Percentiles rank a stretch among this genome's conserved stretches.
These are phyloP conservation scores for Crossoptilon crossoptilon DNA, from an alignment of 2,797 vertebrate species.

Conservation along the genomic window DNA sequence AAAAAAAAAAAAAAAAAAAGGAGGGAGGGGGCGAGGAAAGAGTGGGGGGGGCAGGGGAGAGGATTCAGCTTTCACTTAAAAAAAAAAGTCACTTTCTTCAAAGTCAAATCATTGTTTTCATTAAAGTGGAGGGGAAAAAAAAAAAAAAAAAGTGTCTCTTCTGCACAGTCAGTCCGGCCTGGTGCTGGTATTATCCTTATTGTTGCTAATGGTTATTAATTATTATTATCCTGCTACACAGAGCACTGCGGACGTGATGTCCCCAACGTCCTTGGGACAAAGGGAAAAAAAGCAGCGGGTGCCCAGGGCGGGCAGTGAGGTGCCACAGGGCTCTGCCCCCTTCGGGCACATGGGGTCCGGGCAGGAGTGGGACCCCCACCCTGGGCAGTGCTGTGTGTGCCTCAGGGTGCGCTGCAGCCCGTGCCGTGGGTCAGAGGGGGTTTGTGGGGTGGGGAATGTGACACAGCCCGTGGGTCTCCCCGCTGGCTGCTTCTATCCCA, in stretches of 20 bases:
- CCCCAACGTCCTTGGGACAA: slow-evolving; percentile 84
- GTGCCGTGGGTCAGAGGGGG: fast-evolving
- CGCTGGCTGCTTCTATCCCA: neutral
- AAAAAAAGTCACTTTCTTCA: slow-evolving; percentile 99
- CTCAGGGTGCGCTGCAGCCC: neutral
- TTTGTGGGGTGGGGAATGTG: too few relatives aligned
- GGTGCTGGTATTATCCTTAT: slow-evolving; percentile 82
- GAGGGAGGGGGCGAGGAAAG: slow-evolving; percentile 55
- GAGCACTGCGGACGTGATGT: slow-evolving; percentile 84
- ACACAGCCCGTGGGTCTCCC: neutral
- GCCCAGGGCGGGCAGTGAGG: slow-evolving; percentile 1
- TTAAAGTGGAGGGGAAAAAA: slow-evolving; percentile 73
- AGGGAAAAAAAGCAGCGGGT: slow-evolving; percentile 30
- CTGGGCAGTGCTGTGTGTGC: neutral
- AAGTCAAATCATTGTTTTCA: slow-evolving; percentile 98
- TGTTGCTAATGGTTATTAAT: slow-evolving; percentile 90
- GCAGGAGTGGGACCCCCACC: neutral
- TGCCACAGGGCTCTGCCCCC: neutral
- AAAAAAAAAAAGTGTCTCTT: slow-evolving; percentile 72
- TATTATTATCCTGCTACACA: slow-evolving; percentile 82
- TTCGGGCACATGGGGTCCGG: neutral
- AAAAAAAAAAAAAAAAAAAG: slow-evolving; percentile 39
- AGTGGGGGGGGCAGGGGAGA: slow-evolving; percentile 78
- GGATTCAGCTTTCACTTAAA: slow-evolving; percentile 94
- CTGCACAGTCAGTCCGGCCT: slow-evolving; percentile 80